Conservation (phyloP, 2,113 vertebrate genomes). For the Apaloderma vittatum region DNA sequence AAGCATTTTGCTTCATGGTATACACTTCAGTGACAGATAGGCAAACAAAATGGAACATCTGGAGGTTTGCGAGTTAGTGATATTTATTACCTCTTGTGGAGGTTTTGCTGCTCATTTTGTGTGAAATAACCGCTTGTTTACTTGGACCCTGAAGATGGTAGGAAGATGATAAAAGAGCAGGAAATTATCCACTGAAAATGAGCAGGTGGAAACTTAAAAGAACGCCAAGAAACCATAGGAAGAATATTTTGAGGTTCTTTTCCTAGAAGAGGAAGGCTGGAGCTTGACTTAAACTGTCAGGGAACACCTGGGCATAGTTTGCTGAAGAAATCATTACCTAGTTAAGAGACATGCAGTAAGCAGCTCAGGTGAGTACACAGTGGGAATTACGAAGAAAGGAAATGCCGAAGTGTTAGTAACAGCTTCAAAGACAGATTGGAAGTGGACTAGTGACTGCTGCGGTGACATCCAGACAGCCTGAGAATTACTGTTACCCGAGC, state of each 20-base stretch:
- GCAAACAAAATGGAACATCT: background rate
- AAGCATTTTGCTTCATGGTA: background rate
- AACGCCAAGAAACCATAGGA: background rate
- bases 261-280: background rate
- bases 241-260: background rate
- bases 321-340: background rate
- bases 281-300: background rate
- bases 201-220: background rate
- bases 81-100: background rate
- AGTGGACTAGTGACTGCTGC: background rate
- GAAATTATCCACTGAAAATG: background rate
- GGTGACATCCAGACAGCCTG: background rate
- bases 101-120: background rate
- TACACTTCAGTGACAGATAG: background rate
- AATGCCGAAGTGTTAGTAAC: background rate
- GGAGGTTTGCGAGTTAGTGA: fast-evolving
- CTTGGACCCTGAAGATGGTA: background rate
- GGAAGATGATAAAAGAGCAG: background rate
- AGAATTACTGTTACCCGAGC: background rate
- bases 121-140: background rate
- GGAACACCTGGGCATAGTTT: background rate
- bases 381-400: background rate
- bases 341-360: background rate
- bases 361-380: background rate
- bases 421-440: background rate